Percentiles rank a stretch among this genome's conserved stretches.
Conservation (phyloP, 2,113 vertebrate genomes). For the Acinonyx jubatus region DNA sequence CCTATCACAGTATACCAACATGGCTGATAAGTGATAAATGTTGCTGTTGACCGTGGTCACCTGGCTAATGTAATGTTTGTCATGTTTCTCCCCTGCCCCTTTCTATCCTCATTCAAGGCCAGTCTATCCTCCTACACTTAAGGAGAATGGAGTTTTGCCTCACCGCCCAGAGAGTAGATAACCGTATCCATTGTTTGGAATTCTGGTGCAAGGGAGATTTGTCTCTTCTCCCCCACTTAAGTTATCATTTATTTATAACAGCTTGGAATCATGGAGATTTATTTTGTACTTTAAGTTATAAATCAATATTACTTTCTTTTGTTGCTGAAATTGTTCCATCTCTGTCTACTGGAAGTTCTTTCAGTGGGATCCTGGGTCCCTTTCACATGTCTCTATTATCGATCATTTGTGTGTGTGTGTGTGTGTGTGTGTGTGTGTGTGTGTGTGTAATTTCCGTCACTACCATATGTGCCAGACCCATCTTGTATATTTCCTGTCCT, state of each 20-base stretch:
- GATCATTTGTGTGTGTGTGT: background rate
- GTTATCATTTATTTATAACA: background rate
- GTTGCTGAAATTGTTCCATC: background rate
- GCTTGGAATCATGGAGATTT: background rate
- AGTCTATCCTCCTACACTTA: no score
- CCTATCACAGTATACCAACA: fast-evolving
- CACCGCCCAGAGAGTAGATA: background rate
- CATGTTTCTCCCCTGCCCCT: background rate
- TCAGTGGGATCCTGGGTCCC: background rate
- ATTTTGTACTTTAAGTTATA: background rate
- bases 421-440: background rate
- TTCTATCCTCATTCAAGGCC: background rate
- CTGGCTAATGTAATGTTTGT: background rate
- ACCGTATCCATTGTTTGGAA: background rate
- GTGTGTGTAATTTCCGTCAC: background rate
- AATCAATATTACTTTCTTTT: background rate
- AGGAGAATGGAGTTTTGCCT: background rate
- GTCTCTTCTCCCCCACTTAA: background rate
- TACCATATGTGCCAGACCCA: background rate
- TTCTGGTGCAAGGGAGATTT: background rate
- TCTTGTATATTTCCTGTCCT: background rate
- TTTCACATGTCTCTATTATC: background rate
- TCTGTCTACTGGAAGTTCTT: background rate
- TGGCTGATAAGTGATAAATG: background rate
- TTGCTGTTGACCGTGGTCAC: background rate